Percentiles rank a stretch among this genome's conserved stretches.
phyloP scores from a whole-genome alignment of 2,888 invertebrate species.

The Caenorhabditis sp. region DNA sequence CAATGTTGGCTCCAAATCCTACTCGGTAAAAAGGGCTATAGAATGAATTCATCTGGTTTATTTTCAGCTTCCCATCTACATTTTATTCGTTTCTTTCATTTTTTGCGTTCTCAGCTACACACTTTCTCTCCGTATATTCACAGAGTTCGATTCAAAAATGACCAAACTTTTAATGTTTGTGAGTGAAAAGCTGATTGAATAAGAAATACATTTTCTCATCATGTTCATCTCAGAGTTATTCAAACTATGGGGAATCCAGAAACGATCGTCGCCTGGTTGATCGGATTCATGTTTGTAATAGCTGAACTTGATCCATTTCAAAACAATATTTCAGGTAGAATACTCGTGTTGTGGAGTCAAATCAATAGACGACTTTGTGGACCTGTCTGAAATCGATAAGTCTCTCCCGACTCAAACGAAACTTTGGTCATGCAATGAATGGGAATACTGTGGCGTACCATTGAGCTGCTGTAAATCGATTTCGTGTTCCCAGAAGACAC shows the following conservation, averaged over 20 bases:
- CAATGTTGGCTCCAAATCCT: constrained; percentile 8
- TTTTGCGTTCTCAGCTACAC: constrained; percentile 36
- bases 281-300: constrained; percentile 57
- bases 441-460: constrained; percentile 63
- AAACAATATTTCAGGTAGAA: constrained; percentile 45
- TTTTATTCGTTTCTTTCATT: constrained; percentile 28
- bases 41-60: not conserved
- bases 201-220: not conserved
- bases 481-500: constrained; percentile 42
- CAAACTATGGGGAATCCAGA: constrained; percentile 23
- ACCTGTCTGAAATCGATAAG: constrained; percentile 51
- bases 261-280: constrained; percentile 23
- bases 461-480: constrained; percentile 55
- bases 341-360: constrained; percentile 54
- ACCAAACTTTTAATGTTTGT: constrained; percentile 48
- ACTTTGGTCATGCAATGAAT: constrained; percentile 41
- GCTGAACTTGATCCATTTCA: too few species aligned
- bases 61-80: constrained; percentile 38
- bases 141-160: constrained; percentile 52
- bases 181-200: not conserved
- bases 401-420: constrained; percentile 39
- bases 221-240: constrained; percentile 24
- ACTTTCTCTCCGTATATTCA: constrained; percentile 33
- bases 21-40: too few species aligned
- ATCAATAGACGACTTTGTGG: constrained; percentile 54